Base-by-base conservation (phyloP, 2,888 invertebrate genomes). In the Hemaris fuciformis region DNA sequence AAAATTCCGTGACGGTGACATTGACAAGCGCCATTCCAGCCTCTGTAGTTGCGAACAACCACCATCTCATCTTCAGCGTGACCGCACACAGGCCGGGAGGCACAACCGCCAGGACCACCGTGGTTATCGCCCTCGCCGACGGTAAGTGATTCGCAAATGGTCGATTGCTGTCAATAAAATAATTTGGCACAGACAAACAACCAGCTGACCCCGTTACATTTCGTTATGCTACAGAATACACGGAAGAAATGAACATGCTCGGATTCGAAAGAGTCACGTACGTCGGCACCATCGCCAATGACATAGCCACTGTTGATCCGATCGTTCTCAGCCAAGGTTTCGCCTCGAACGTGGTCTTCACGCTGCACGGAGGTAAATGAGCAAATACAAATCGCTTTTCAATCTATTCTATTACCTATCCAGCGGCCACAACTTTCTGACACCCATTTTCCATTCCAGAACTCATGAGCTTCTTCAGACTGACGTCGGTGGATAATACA, bases 301-400 rank as follows among this genome's bases (percentile, higher is more conserved):
- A 65, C 34, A 20, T 41, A 2, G 25, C 71, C 6, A 63, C 60
- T 4, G 57, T 77, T 25, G 66, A 67, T 18, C 61, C 73, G 4
- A 78, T 80, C 20, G 66, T 65, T 23, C 69, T 80, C 6, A 66
- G 48, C 1, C 69, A 75, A 59, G 80, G 79, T 41, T 75, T 70
- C 60, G 65, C 64, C 6, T 5, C 63, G 10, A 63, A 66, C 43
- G 75, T 80, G 1, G 13, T 58, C 6, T 77, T 77, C 38, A 38
- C 62, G 1, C 46, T 75, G 6, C 42, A 25, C 27, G 59, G 59
- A 42, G 59, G 59, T 59, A 27, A 27, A 23, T 31, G 7, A 27
- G 8, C 31, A 18, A n/a, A 1, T n/a, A n/a, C n/a, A n/a, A n/a
- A n/a, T n/a, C n/a, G n/a, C n/a, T n/a, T n/a, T n/a, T n/a, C n/a